Percentiles rank a stretch among this genome's conserved stretches.
phyloP scores from a whole-genome alignment of 2,888 invertebrate species.

The Pelosia muscerda region DNA sequence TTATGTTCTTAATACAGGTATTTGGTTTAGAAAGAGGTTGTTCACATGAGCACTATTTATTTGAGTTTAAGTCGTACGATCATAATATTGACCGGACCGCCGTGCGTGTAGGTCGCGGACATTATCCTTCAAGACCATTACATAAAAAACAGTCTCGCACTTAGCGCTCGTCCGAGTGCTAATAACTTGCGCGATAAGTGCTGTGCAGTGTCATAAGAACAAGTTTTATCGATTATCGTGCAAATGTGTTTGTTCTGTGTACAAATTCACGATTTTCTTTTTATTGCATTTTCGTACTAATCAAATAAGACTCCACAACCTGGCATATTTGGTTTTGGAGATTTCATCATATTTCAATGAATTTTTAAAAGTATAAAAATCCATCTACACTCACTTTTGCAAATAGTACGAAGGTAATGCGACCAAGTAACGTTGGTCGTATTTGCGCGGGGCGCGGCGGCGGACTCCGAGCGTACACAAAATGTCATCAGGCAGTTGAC shows the following conservation, averaged over 20 bases:
- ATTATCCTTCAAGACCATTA: constrained; percentile 9
- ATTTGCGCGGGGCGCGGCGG: too few relatives aligned
- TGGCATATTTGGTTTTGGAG: too few relatives aligned
- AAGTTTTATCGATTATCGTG: constrained; percentile 8
- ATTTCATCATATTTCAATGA: too few relatives aligned
- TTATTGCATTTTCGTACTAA: too few relatives aligned
- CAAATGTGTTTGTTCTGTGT: constrained; percentile 11
- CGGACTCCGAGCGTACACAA: too few relatives aligned
- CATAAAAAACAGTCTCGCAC: constrained; percentile 18
- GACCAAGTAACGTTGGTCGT: too few relatives aligned
- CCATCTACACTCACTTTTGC: too few relatives aligned
- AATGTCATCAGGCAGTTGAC: too few relatives aligned
- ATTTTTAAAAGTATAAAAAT: too few relatives aligned
- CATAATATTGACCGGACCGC: not conserved
- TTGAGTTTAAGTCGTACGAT: not conserved
- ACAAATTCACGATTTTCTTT: constrained; percentile 12
- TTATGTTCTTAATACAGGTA: not conserved
- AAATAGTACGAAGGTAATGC: too few relatives aligned
- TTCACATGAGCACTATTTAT: not conserved
- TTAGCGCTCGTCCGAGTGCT: constrained; percentile 6
- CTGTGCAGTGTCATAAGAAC: constrained; percentile 15
- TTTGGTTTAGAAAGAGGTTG: not conserved
- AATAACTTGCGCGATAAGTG: constrained; percentile 20
- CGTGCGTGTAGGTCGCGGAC: constrained; percentile 7
- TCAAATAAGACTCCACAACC: too few relatives aligned